A percentile compares a stretch with the other conserved stretches of the same genome.
phyloP scores from a whole-genome alignment of 92 coral and sea anemone species.

The Phenganax subtilis region DNA sequence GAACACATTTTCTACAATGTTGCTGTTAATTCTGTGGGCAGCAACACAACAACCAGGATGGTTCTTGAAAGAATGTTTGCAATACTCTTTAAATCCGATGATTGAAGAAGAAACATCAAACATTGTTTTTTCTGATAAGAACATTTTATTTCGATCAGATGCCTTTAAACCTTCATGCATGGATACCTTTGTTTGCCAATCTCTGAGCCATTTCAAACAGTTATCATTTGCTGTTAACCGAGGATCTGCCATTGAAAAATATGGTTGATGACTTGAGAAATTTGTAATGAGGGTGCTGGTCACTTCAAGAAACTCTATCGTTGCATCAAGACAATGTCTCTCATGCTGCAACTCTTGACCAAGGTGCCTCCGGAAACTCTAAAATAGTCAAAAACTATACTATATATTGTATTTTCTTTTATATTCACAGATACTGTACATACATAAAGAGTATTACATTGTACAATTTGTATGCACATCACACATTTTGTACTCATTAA shows the following conservation, averaged over 20 bases:
- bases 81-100: slow-evolving; percentile 26
- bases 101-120: slow-evolving; percentile 38
- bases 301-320: background rate
- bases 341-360: background rate
- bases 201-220: background rate
- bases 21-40: slow-evolving; percentile 33
- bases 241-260: background rate
- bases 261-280: background rate
- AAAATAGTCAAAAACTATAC: background rate
- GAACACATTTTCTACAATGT: slow-evolving; percentile 44
- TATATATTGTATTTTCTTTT: background rate
- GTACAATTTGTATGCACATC: background rate
- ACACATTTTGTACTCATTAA: background rate
- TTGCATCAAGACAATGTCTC: background rate
- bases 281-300: slow-evolving; percentile 1
- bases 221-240: background rate
- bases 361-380: background rate
- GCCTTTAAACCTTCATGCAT: slow-evolving; percentile 5
- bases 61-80: too few species aligned
- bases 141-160: slow-evolving; percentile 40
- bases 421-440: too few species aligned
- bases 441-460: too few species aligned
- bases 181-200: background rate
- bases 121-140: slow-evolving; percentile 36
- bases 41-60: slow-evolving; percentile 28